Percentiles rank a stretch among this genome's conserved stretches.
Conservation (phyloP, 2,113 vertebrate genomes). For the Maccullochella peelii region DNA sequence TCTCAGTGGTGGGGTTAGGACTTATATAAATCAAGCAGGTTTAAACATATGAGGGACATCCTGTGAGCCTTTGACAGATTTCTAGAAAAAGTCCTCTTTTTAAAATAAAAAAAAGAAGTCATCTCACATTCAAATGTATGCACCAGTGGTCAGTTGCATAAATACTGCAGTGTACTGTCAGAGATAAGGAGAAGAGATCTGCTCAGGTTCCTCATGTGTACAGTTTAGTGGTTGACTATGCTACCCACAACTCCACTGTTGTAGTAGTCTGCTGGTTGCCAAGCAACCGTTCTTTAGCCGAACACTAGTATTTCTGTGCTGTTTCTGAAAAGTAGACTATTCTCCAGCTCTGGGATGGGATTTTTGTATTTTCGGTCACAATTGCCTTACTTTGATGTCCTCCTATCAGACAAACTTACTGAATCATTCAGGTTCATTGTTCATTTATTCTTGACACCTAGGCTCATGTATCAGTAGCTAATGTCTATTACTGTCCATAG, state of each 20-base stretch:
- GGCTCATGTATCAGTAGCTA: background rate
- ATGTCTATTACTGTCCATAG: background rate
- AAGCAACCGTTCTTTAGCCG: slow-evolving; percentile 58
- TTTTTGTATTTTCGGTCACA: background rate
- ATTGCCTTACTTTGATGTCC: background rate
- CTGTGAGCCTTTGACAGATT: background rate
- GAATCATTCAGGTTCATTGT: background rate
- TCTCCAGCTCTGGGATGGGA: background rate
- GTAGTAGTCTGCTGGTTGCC: slow-evolving; percentile 61
- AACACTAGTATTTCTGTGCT: slow-evolving; percentile 17
- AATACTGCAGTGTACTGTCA: background rate
- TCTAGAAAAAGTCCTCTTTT: background rate
- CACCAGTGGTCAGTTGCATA: background rate
- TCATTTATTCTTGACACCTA: background rate
- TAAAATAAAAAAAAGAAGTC: slow-evolving; percentile 15
- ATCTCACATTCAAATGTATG: background rate
- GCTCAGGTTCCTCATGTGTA: slow-evolving; percentile 10
- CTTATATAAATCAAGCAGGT: background rate
- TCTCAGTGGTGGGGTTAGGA: background rate
- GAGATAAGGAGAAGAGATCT: background rate
- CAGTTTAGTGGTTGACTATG: background rate
- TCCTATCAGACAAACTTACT: background rate
- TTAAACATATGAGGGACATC: slow-evolving; percentile 6
- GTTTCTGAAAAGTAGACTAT: slow-evolving; percentile 32
- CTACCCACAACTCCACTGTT: slow-evolving; percentile 7